Conservation (phyloP, 2,888 invertebrate species). For the Molorchus minor region DNA sequence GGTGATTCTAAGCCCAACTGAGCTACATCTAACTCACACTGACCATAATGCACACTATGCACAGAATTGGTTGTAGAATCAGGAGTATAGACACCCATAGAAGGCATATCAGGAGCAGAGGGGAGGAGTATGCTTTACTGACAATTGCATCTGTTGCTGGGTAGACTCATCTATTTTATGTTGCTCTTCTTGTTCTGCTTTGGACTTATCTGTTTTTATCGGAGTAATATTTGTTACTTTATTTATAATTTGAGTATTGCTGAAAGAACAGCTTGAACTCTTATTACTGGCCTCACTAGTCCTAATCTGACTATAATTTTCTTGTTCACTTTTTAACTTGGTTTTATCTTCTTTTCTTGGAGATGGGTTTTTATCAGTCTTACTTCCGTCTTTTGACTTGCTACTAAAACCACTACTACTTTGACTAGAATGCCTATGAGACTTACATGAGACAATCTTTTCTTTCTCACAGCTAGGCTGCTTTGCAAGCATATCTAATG, state of each 20-base stretch:
- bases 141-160: slow-evolving; percentile 33
- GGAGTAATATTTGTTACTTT: slow-evolving; percentile 16
- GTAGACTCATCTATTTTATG: slow-evolving; percentile 37
- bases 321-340: slow-evolving; percentile 40
- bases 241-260: slow-evolving; percentile 20
- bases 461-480: slow-evolving; percentile 55
- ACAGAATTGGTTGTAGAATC: slow-evolving; percentile 86
- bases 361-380: slow-evolving; percentile 46
- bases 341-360: slow-evolving; percentile 51
- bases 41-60: slow-evolving; percentile 76
- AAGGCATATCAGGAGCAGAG: slow-evolving; percentile 72
- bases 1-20: slow-evolving; percentile 89
- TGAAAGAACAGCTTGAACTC: slow-evolving; percentile 34
- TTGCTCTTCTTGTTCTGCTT: slow-evolving; percentile 38
- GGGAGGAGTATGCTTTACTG: slow-evolving; percentile 48
- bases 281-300: slow-evolving; percentile 28
- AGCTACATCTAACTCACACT: slow-evolving; percentile 84
- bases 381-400: slow-evolving; percentile 33
- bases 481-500: slow-evolving; percentile 58
- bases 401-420: slow-evolving; percentile 36
- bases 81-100: slow-evolving; percentile 87
- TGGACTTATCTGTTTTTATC: slow-evolving; percentile 32
- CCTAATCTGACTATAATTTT: slow-evolving; percentile 36
- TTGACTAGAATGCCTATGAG: slow-evolving; percentile 53
- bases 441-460: slow-evolving; percentile 48